Conservation (phyloP, 2,888 invertebrate genomes). For the Brenthis hecate region DNA sequence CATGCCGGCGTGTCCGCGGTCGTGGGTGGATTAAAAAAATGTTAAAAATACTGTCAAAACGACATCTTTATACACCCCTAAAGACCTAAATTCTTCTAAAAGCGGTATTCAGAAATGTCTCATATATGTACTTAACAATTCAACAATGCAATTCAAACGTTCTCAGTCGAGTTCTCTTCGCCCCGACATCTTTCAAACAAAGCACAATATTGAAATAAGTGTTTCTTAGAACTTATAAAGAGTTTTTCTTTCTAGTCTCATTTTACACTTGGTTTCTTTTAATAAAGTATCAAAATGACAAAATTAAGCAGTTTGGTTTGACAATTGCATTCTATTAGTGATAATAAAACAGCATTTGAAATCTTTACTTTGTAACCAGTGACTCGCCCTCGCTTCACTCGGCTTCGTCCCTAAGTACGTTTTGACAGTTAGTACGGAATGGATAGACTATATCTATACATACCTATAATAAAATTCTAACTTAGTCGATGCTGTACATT, state of each 20-base stretch:
- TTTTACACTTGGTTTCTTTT: conserved; percentile 5
- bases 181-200: conserved; percentile 14
- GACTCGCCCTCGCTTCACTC: too few relatives aligned
- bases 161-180: conserved; percentile 16
- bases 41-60: background rate
- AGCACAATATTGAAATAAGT: conserved; percentile 20
- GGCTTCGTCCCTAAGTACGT: too few relatives aligned
- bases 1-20: too few relatives aligned
- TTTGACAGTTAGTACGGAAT: too few relatives aligned
- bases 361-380: too few relatives aligned
- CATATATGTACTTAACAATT: conserved; percentile 19
- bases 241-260: conserved; percentile 6
- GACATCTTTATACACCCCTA: background rate
- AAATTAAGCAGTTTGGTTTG: background rate
- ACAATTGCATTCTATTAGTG: too few relatives aligned
- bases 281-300: background rate
- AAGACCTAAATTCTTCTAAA: conserved; percentile 2
- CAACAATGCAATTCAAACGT: conserved; percentile 19
- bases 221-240: conserved; percentile 20
- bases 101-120: conserved; percentile 20
- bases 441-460: too few relatives aligned
- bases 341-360: too few relatives aligned
- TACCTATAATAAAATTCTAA: too few relatives aligned
- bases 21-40: background rate
- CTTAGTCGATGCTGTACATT: too few relatives aligned